These are phyloP conservation scores for Potamarius usumacintae DNA, from an alignment of 2,113 vertebrate genomes.

Conservation along the genomic window DNA sequence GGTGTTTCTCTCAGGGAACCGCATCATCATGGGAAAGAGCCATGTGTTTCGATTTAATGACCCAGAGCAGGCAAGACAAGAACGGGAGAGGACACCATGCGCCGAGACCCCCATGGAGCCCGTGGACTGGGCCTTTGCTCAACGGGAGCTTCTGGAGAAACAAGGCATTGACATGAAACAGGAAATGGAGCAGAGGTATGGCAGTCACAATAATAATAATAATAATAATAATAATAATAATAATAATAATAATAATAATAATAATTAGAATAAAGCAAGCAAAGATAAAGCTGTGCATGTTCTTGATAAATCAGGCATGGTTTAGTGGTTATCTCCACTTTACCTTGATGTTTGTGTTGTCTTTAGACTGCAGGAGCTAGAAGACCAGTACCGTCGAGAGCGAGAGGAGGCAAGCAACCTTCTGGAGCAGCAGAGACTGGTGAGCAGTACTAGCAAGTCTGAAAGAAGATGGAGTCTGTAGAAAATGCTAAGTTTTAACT, in stretches of 20 bases:
- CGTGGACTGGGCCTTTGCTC: slow-evolving; percentile 96
- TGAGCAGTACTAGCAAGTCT: slow-evolving; percentile 61
- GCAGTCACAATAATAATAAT: background rate
- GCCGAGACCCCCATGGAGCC: slow-evolving; percentile 91
- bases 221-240: background rate
- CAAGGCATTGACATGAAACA: slow-evolving; percentile 99
- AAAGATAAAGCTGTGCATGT: background rate
- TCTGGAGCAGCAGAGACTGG: slow-evolving; percentile 95
- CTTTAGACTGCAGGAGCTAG: slow-evolving; percentile 90
- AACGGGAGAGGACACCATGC: slow-evolving; percentile 90
- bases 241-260: background rate
- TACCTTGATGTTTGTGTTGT: slow-evolving; percentile 15
- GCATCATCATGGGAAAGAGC: slow-evolving; percentile 98
- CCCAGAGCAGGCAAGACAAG: slow-evolving; percentile 94
- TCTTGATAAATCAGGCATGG: background rate
- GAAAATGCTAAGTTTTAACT: background rate
- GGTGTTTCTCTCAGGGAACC: slow-evolving; percentile 77
- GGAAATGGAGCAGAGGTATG: slow-evolving; percentile 97
- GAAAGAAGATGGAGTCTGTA: background rate
- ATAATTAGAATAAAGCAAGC: background rate
- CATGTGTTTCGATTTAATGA: slow-evolving; percentile 97
- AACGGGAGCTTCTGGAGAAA: slow-evolving; percentile 94
- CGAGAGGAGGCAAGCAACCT: slow-evolving; percentile 95
- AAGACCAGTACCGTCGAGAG: slow-evolving; percentile 93
- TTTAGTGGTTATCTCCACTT: background rate